Conservation (phyloP, 1,140 invertebrate genomes). For the Anadara kagoshimensis region DNA sequence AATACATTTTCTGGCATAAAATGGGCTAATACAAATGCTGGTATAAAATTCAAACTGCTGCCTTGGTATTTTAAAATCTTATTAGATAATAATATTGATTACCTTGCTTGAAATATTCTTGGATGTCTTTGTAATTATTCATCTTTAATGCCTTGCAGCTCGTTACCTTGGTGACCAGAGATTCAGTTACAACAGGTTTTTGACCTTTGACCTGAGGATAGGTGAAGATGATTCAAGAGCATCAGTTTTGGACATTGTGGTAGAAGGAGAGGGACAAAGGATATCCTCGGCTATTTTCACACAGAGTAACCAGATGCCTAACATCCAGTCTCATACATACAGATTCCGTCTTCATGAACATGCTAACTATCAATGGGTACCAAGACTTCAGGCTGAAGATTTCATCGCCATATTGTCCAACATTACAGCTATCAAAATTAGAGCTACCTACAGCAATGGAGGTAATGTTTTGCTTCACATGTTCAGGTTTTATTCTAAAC, state of each 20-base stretch:
- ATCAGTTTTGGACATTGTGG: constrained; percentile 87
- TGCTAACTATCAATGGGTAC: constrained; percentile 92
- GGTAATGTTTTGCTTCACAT: constrained; percentile 69
- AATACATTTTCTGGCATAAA: no score
- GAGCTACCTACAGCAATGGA: constrained; percentile 89
- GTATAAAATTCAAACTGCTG: no score
- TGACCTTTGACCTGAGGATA: constrained; percentile 92
- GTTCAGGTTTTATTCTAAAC: no score
- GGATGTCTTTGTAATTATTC: no score
- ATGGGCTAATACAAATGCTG: no score
- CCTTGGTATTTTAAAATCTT: no score
- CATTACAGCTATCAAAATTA: constrained; percentile 94
- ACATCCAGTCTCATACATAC: constrained; percentile 77
- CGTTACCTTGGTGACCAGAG: constrained; percentile 94
- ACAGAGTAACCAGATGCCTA: constrained; percentile 89
- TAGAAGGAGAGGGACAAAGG: constrained; percentile 84
- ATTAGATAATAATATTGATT: no score
- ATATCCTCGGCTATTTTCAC: constrained; percentile 93
- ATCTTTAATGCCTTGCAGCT: constrained; percentile 74
- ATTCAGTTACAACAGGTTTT: constrained; percentile 93
- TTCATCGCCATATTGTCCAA: constrained; percentile 95
- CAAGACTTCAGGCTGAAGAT: constrained; percentile 86
- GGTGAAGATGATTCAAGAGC: constrained; percentile 79
- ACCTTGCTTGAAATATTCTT: no score
- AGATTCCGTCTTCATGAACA: constrained; percentile 87